Conservation (phyloP, 2,797 vertebrate species). For the Tauraco hartlaubi region DNA sequence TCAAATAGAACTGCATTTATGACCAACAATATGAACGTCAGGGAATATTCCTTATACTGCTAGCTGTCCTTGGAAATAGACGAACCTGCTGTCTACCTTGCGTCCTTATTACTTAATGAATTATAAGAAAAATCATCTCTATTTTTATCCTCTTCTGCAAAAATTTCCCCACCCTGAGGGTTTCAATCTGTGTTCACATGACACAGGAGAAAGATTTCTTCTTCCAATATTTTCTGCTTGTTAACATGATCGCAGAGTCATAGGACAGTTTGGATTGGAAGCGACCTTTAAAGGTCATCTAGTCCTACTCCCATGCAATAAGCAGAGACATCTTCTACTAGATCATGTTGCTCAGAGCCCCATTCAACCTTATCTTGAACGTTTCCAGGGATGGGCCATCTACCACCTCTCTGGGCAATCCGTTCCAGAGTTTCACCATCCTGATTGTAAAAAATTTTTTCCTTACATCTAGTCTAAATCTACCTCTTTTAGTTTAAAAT, state of each 20-base stretch:
- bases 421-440: no score
- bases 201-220: not conserved
- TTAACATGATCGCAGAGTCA: not conserved
- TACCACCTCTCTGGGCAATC: no score
- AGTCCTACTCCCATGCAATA: no score
- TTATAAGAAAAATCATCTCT: not conserved
- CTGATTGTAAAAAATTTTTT: no score
- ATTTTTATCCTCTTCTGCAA: not conserved
- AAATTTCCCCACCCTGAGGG: not conserved
- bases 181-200: not conserved
- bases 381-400: no score
- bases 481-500: no score
- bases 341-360: no score
- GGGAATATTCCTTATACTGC: not conserved
- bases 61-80: not conserved
- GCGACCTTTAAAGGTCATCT: no score
- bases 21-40: not conserved
- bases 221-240: not conserved
- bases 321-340: no score
- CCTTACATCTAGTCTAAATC: no score
- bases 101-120: not conserved
- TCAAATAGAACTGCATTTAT: not conserved
- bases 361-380: no score
- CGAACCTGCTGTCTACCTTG: not conserved
- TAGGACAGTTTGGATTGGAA: no score